Evolutionary conservation across 2,888 invertebrate species (phyloP), one percentile per base, ranked within the genome.

Genomic region (Nipponacmea schrenckii): DNA sequence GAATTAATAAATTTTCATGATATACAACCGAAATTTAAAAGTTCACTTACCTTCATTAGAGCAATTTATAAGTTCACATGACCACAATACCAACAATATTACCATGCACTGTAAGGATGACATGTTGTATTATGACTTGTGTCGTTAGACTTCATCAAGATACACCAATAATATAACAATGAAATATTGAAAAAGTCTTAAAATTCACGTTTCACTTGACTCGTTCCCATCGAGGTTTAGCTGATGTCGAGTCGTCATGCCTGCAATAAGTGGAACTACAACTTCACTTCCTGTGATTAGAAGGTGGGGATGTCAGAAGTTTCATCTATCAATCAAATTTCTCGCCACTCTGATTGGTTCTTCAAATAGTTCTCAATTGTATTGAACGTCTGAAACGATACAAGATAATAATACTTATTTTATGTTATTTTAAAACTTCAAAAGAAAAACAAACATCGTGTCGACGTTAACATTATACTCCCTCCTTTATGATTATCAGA

Each of bases 231-330:
- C 7, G 7, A 39, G 10, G 39, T 39, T 39, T 8, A 39, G 39
- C 10, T 39, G 56, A 24, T 56, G 20, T 24, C 56, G 24, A 56
- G 56, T 56, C 56, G 56, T 56, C 56, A 56, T 56, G 56, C 56
- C 24, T 56, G 56, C 56, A 24, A 24, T 24, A 56, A 56, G 56
- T 56, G 56, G 56, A 56, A 56, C 56, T 15, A 56, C 56, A 24
- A 56, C 56, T 56, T 24, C 20, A 56, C 56, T 56, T 56, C 56
- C 56, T 56, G 56, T 24, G 56, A 24, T 56, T 56, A 56, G 24
- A 24, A 20, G 56, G 56, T 56, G 56, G 56, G 24, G 56, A 56
- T 56, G 56, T 24, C 20, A 56, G 20, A 56, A 3, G 56, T 56
- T 56, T 56, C n/a, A 20, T 56, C 56, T 24, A 56, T 56, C 56